Evolutionary conservation across 2,113 vertebrate species (phyloP), one percentile per base, ranked within the genome.

Genomic region (Pollachius pollachius): DNA sequence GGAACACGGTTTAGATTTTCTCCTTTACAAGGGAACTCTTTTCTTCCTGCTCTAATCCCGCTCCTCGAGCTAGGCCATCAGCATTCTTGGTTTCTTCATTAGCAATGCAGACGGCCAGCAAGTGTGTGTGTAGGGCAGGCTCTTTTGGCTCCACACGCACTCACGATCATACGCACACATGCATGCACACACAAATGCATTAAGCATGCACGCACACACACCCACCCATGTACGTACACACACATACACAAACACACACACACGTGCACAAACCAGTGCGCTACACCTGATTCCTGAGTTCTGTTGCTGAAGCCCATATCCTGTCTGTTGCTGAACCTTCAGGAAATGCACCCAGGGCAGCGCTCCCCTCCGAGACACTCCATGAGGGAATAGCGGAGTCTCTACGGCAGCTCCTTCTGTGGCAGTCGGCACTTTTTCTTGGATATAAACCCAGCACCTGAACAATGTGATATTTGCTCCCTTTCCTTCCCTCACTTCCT

Each of bases 41-140:
- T 87, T 84, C 79, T 80, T 48, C 61, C 69, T 71, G 64, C 76
- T 72, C 52, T 76, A 79, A 83, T 82, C 81, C 84, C 68, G 70
- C 68, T 68, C 64, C 0, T 3, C 15, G 7, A 72, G 79, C 78
- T 57, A 11, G 60, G 72, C 6, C 69, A 76, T 71, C 71, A 72
- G 81, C 72, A 85, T 77, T 83, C 87, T 90, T 80, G 68, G 23
- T 70, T 90, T 88, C 85, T 81, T 85, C 77, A 89, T 88, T 85
- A 85, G 76, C 71, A 67, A 86, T 83, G 83, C 83, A 71, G 81
- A 80, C 78, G 73, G 75, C 76, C 11, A 82, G 75, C 85, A 67
- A 12, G 70, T 67, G 71, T 81, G 69, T 81, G 80, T 84, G 76
- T 67, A 68, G 67, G 64, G 68, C 65, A 77, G 67, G 11, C 61